These are phyloP conservation scores for Mya arenaria DNA, from an alignment of 1,140 invertebrate species.

Conservation along the genomic window DNA sequence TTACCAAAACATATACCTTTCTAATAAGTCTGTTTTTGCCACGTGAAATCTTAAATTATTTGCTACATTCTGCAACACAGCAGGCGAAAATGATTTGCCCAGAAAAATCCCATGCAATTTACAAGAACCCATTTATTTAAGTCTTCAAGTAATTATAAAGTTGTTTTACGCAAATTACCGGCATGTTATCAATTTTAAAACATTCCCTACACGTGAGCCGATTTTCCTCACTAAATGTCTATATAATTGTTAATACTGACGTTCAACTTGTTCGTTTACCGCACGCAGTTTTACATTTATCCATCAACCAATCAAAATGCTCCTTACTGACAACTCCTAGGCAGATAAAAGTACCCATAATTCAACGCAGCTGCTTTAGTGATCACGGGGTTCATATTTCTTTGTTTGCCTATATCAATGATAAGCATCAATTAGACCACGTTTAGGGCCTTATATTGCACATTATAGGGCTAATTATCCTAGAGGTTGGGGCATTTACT, in stretches of 20 bases:
- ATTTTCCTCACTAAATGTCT: not conserved
- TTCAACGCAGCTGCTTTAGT: slow-evolving; percentile 51
- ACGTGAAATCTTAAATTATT: too few species aligned
- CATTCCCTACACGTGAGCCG: not conserved
- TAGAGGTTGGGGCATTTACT: slow-evolving; percentile 47
- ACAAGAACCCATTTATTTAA: not conserved
- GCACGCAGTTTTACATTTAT: slow-evolving; percentile 37
- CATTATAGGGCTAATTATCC: slow-evolving; percentile 56
- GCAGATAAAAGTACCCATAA: slow-evolving; percentile 55
- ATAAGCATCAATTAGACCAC: slow-evolving; percentile 56
- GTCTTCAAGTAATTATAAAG: not conserved
- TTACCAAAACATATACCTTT: too few species aligned
- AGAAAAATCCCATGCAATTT: too few species aligned
- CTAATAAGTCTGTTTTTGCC: too few species aligned
- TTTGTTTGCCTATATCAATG: slow-evolving; percentile 54
- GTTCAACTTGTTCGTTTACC: slow-evolving; percentile 34
- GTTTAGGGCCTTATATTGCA: slow-evolving; percentile 56
- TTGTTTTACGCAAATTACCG: not conserved
- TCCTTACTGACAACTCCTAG: slow-evolving; percentile 25
- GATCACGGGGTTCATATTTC: slow-evolving; percentile 55
- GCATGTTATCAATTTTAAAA: slow-evolving; percentile 1
- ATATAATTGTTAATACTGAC: not conserved
- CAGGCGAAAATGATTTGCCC: too few species aligned
- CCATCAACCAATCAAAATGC: slow-evolving; percentile 42
- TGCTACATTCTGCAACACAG: too few species aligned